phyloP scores from a whole-genome alignment of 2,113 vertebrate species.

The Coryphaenoides rupestris region DNA sequence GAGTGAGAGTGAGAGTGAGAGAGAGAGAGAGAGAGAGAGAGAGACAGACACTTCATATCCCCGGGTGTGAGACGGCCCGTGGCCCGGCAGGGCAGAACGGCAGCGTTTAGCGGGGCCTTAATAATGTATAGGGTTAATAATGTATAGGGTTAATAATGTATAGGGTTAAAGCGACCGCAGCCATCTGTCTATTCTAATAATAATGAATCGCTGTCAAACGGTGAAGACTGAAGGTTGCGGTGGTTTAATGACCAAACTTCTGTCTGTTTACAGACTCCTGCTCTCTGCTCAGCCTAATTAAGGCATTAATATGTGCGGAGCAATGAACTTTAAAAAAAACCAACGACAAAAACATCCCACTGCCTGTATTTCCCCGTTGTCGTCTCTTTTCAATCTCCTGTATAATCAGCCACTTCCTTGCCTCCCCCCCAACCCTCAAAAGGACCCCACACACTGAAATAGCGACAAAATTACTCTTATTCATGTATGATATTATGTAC shows the following conservation, averaged over 20 bases:
- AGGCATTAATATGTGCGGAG: neutral
- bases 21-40: neutral
- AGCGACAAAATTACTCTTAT: too few relatives aligned
- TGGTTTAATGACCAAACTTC: conserved; percentile 24
- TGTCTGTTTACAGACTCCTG: neutral
- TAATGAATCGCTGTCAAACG: neutral
- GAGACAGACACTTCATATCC: neutral
- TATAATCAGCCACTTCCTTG: too few relatives aligned
- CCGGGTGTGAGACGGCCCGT: too few relatives aligned
- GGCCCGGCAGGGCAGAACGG: conserved; percentile 15
- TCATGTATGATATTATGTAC: too few relatives aligned
- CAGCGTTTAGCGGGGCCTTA: conserved; percentile 27
- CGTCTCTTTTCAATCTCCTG: too few relatives aligned
- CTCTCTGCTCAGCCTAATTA: neutral
- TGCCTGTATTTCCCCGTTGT: too few relatives aligned
- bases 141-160: conserved; percentile 51
- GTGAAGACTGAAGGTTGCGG: neutral
- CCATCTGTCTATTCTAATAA: too few relatives aligned
- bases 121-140: conserved; percentile 53
- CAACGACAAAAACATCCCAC: too few relatives aligned
- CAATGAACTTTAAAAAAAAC: neutral
- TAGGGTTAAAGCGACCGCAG: conserved; percentile 23
- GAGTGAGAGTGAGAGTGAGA: too few relatives aligned
- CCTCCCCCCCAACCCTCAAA: too few relatives aligned
- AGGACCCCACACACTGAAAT: too few relatives aligned